phyloP scores from a whole-genome alignment of 2,113 vertebrate species.

The Podarcis muralis region DNA sequence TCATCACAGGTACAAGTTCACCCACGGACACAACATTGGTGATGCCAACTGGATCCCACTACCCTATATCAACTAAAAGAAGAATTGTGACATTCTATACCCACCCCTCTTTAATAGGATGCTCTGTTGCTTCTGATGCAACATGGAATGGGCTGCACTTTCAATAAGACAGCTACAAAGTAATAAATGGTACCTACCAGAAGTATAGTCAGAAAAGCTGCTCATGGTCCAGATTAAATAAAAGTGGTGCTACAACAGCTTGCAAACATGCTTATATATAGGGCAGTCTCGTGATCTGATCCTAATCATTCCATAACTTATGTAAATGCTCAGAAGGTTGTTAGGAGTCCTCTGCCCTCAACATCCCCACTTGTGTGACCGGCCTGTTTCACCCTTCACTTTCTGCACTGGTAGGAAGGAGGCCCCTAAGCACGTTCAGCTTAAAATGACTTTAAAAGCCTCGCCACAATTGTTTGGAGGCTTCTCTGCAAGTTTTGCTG shows the following conservation, averaged over 20 bases:
- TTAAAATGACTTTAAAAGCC: no score
- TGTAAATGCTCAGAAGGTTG: background rate
- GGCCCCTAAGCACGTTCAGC: no score
- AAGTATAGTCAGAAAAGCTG: background rate
- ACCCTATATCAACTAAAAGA: background rate
- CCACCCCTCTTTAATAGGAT: background rate
- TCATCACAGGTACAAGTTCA: no score
- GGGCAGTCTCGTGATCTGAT: background rate
- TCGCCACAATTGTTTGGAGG: no score
- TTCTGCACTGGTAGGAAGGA: no score
- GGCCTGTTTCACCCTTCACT: no score
- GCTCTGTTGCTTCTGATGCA: background rate
- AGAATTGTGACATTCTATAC: background rate
- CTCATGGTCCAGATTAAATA: background rate
- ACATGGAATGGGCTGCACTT: background rate
- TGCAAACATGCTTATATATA: background rate
- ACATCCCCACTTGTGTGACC: no score
- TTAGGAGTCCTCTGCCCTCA: no score
- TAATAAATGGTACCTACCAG: background rate
- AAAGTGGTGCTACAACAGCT: background rate
- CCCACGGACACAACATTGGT: no score
- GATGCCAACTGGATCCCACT: background rate
- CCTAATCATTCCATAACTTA: background rate
- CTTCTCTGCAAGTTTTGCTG: no score
- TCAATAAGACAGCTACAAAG: background rate